Evolutionary conservation across 53 echinoderm and acorn worm species (phyloP).

Genomic region (Arbacia lixula): DNA sequence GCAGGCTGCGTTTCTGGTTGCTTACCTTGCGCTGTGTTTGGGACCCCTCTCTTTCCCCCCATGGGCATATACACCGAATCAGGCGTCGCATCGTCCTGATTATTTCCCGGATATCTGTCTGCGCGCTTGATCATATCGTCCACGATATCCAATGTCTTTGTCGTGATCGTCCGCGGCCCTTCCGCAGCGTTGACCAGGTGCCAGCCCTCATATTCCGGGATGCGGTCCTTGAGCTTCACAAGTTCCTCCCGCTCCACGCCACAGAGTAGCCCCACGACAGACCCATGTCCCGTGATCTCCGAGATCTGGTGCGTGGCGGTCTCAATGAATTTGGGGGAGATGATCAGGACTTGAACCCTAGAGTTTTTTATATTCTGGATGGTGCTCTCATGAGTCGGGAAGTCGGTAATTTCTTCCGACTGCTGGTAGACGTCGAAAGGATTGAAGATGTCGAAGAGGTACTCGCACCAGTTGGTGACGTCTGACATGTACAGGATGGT

Average conservation of each 20-base stretch:
- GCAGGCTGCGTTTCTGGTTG: no score
- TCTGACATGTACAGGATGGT: conserved; percentile 92
- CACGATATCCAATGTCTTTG: conserved; percentile 65
- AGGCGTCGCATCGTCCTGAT: neutral
- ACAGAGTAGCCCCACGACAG: conserved; percentile 81
- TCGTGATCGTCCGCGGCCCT: conserved; percentile 57
- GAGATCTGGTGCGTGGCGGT: conserved; percentile 15
- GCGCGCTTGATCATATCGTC: conserved; percentile 18
- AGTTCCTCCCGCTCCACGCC: conserved; percentile 76
- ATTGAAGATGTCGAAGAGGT: conserved; percentile 93
- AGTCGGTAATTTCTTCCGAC: conserved; percentile 79
- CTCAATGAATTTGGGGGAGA: conserved; percentile 82
- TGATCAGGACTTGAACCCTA: conserved; percentile 77
- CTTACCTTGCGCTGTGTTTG: no score
- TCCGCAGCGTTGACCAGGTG: conserved; percentile 68
- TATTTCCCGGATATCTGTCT: neutral
- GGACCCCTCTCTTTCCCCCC: neutral
- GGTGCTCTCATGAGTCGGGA: conserved; percentile 69
- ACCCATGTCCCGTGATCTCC: conserved; percentile 39
- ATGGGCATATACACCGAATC: conserved; percentile 47
- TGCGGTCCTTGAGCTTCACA: conserved; percentile 16
- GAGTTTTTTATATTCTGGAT: conserved; percentile 73
- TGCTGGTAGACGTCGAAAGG: conserved; percentile 84
- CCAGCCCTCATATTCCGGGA: conserved; percentile 73
- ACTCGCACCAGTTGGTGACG: conserved; percentile 90